Evolutionary conservation across 2,113 vertebrate genomes (phyloP).

Genomic region (Tiliqua scincoides): DNA sequence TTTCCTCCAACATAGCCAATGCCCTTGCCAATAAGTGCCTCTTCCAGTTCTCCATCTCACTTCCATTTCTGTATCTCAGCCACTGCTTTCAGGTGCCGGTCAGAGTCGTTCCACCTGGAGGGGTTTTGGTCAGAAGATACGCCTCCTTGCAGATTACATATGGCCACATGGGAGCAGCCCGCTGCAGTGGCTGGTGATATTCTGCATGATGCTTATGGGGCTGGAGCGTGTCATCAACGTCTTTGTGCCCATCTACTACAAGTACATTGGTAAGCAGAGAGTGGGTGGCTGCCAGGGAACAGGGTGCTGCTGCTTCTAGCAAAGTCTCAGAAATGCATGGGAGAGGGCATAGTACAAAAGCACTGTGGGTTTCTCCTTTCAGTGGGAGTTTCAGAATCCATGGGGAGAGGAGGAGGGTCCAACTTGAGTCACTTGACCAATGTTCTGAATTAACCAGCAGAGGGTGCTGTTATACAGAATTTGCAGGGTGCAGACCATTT

Average conservation of each 20-base stretch:
- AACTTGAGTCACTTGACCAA: not conserved
- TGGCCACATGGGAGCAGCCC: slow-evolving; percentile 85
- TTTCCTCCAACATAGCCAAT: not conserved
- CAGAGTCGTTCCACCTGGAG: slow-evolving; percentile 85
- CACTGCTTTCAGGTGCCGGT: slow-evolving; percentile 66
- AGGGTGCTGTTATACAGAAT: not conserved
- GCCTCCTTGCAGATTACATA: slow-evolving; percentile 88
- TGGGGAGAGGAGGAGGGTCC: not conserved
- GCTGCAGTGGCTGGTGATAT: slow-evolving; percentile 88
- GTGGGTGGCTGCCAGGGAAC: not conserved
- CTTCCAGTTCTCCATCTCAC: not conserved
- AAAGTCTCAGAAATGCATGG: not conserved
- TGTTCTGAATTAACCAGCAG: slow-evolving; percentile 5
- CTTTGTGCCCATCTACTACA: slow-evolving; percentile 94
- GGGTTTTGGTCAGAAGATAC: slow-evolving; percentile 84
- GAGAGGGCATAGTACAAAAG: not conserved
- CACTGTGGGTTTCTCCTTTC: not conserved
- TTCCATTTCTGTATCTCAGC: slow-evolving; percentile 49
- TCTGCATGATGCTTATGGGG: slow-evolving; percentile 89
- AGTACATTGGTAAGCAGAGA: slow-evolving; percentile 86
- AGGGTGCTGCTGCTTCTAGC: too few species aligned
- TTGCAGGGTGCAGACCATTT: not conserved
- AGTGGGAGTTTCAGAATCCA: not conserved
- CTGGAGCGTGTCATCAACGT: slow-evolving; percentile 89
- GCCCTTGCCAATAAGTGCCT: not conserved